Evolutionary conservation across 2,113 vertebrate genomes (phyloP).

Genomic region (Vimba vimba): DNA sequence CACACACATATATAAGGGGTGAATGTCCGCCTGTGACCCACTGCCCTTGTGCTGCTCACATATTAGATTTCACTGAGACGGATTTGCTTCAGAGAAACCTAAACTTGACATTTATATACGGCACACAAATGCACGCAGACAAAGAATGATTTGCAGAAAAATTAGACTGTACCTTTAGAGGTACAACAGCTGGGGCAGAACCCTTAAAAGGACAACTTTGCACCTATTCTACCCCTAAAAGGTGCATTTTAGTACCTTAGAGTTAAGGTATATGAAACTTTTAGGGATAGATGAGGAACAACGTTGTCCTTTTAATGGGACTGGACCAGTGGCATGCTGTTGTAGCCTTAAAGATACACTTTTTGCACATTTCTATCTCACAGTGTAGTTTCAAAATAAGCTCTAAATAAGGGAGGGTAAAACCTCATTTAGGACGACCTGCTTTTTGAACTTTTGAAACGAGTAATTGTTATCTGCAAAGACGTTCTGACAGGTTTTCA

Average conservation of each 20-base stretch:
- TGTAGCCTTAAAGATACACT: not conserved
- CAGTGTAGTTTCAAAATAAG: not conserved
- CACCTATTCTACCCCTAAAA: no score
- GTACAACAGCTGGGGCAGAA: no score
- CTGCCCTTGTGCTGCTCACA: slow-evolving; percentile 27
- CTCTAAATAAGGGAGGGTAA: no score
- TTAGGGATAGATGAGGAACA: not conserved
- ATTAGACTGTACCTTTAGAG: not conserved
- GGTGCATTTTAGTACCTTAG: not conserved
- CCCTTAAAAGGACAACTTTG: no score
- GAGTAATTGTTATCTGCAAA: slow-evolving; percentile 18
- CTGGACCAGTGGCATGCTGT: no score
- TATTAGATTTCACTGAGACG: slow-evolving; percentile 34
- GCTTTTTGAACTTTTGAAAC: not conserved
- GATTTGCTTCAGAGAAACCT: slow-evolving; percentile 30
- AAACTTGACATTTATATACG: slow-evolving; percentile 25
- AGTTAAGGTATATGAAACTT: not conserved
- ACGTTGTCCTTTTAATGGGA: not conserved
- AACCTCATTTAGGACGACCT: not conserved
- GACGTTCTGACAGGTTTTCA: slow-evolving; percentile 2
- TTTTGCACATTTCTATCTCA: not conserved
- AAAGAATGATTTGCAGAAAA: not conserved
- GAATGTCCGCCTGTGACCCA: slow-evolving; percentile 8
- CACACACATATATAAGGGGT: not conserved
- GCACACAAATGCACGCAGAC: not conserved